Evolutionary conservation across 2,113 vertebrate species (phyloP).

Genomic region (Halcyon malimbica): DNA sequence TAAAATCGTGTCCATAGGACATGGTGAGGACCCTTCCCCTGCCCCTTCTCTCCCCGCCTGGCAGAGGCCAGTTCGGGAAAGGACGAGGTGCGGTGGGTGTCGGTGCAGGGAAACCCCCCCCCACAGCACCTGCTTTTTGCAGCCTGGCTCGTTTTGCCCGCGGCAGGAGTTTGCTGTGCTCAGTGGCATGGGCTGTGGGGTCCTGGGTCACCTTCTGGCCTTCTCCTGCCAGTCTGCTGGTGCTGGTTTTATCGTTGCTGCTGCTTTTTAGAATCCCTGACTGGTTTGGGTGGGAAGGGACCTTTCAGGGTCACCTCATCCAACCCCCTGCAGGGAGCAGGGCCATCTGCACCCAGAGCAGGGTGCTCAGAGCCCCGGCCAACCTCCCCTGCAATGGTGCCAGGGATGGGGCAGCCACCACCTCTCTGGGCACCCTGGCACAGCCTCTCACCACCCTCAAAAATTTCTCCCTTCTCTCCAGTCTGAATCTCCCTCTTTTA

Average conservation of each 20-base stretch:
- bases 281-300: too few relatives aligned
- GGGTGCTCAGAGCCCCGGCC: too few relatives aligned
- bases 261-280: not conserved
- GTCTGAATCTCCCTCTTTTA: too few relatives aligned
- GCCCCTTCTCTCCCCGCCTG: not conserved
- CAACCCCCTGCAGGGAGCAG: too few relatives aligned
- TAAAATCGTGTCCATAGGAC: rapidly evolving
- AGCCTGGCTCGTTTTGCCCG: not conserved
- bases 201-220: not conserved
- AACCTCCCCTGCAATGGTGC: too few relatives aligned
- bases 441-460: too few relatives aligned
- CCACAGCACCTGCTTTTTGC: not conserved
- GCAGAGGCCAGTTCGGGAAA: not conserved
- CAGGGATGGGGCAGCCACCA: too few relatives aligned
- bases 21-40: not conserved
- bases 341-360: too few relatives aligned
- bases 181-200: rapidly evolving
- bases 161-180: not conserved
- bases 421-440: too few relatives aligned
- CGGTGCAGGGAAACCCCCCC: not conserved
- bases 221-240: not conserved
- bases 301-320: too few relatives aligned
- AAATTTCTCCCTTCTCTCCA: too few relatives aligned
- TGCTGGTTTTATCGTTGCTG: not conserved
- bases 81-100: rapidly evolving